Percentiles rank a stretch among this genome's conserved stretches.
Evolutionary conservation across 2,797 vertebrate genomes (phyloP).

Genomic region (Hirundo rustica): DNA sequence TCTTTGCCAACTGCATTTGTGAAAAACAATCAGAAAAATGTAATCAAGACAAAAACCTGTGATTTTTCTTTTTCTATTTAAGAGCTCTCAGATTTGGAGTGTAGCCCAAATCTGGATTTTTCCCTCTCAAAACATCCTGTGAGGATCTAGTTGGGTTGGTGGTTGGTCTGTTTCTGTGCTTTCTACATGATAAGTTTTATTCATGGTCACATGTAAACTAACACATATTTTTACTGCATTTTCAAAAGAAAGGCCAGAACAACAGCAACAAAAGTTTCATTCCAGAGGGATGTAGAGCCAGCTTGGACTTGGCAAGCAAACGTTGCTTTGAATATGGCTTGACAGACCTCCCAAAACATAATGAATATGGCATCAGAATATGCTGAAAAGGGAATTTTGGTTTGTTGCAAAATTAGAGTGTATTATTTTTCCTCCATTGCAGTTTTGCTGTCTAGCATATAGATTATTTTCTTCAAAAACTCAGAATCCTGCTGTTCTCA

Average conservation of each 20-base stretch:
- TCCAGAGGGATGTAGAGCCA: conserved; percentile 44
- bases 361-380: conserved; percentile 12
- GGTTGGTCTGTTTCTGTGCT: neutral
- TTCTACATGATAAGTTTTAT: neutral
- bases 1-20: neutral
- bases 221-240: neutral
- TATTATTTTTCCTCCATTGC: conserved; percentile 60
- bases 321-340: conserved; percentile 38
- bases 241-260: neutral
- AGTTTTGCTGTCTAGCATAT: conserved; percentile 51
- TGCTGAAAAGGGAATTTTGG: conserved; percentile 61
- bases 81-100: neutral
- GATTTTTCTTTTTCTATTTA: neutral
- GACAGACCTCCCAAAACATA: conserved; percentile 54
- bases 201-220: neutral
- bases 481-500: conserved; percentile 52
- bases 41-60: neutral
- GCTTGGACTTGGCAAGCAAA: conserved; percentile 36
- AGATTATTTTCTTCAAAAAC: conserved; percentile 49
- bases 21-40: neutral
- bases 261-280: conserved; percentile 43
- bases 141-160: neutral
- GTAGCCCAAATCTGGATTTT: neutral
- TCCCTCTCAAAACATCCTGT: neutral
- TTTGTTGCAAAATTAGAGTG: conserved; percentile 63